phyloP scores from a whole-genome alignment of 2,888 invertebrate genomes.

The Molanna angustata region DNA sequence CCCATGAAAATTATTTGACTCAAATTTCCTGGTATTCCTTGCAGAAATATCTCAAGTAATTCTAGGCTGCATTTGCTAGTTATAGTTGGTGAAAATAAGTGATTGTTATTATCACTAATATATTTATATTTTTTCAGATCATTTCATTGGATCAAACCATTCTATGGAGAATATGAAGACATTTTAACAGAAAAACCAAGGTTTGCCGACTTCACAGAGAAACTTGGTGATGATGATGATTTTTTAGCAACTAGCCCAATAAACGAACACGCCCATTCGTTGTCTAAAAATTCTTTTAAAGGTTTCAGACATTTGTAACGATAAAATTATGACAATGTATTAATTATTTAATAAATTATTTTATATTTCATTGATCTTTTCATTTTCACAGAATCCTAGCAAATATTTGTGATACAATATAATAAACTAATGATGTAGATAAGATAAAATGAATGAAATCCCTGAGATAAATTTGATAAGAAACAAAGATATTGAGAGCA shows the following conservation, averaged over 20 bases:
- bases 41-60: too few relatives aligned
- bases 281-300: conserved; percentile 22
- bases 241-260: conserved; percentile 40
- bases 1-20: too few relatives aligned
- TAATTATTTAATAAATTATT: not conserved
- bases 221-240: conserved; percentile 52
- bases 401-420: too few relatives aligned
- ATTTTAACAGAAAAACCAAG: conserved; percentile 42
- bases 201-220: conserved; percentile 43
- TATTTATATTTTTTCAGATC: conserved; percentile 45
- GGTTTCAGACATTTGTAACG: conserved; percentile 19
- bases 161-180: conserved; percentile 55
- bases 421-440: too few relatives aligned
- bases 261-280: conserved; percentile 14
- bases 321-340: not conserved
- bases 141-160: conserved; percentile 50
- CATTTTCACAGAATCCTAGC: too few relatives aligned
- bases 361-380: not conserved
- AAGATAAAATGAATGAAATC: too few relatives aligned
- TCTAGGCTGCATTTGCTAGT: too few relatives aligned
- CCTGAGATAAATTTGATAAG: too few relatives aligned
- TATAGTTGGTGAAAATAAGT: too few relatives aligned
- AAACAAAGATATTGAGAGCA: too few relatives aligned
- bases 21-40: too few relatives aligned
- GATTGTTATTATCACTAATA: too few relatives aligned